Percentiles rank a stretch among this genome's conserved stretches.
These are phyloP conservation scores for Lepus townsendii DNA, from an alignment of 2,797 vertebrate species.

Conservation along the genomic window DNA sequence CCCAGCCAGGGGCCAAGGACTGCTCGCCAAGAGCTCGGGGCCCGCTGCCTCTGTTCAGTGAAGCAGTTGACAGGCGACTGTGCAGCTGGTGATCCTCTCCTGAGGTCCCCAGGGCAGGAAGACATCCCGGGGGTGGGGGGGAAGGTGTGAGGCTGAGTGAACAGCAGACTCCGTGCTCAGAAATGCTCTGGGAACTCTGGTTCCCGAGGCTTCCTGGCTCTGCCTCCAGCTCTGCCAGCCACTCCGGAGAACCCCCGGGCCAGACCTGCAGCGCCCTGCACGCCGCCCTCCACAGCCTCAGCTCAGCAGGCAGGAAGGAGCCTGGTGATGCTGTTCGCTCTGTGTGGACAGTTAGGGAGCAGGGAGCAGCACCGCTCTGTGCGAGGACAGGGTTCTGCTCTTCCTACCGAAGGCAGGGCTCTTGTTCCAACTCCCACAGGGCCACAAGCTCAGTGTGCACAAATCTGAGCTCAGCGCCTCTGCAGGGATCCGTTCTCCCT, in stretches of 20 bases:
- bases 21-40: background rate
- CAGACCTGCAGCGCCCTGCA: background rate
- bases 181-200: background rate
- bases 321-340: background rate
- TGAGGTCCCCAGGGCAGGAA: background rate
- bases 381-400: background rate
- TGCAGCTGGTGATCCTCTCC: background rate
- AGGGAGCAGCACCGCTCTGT: background rate
- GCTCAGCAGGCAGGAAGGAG: background rate
- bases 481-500: background rate
- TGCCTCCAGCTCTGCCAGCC: background rate
- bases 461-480: background rate
- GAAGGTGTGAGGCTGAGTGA: background rate
- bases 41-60: background rate
- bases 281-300: accelerated
- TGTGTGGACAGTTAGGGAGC: background rate
- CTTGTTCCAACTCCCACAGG: background rate
- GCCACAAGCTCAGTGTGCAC: background rate
- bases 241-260: background rate
- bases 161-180: background rate
- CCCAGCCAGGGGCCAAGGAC: background rate
- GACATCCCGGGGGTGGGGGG: background rate
- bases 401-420: background rate
- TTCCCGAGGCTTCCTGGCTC: background rate
- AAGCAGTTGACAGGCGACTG: background rate